Percentiles rank a stretch among this genome's conserved stretches.
Evolutionary conservation across 2,797 vertebrate species (phyloP).

Genomic region (Urophycis tenuis): DNA sequence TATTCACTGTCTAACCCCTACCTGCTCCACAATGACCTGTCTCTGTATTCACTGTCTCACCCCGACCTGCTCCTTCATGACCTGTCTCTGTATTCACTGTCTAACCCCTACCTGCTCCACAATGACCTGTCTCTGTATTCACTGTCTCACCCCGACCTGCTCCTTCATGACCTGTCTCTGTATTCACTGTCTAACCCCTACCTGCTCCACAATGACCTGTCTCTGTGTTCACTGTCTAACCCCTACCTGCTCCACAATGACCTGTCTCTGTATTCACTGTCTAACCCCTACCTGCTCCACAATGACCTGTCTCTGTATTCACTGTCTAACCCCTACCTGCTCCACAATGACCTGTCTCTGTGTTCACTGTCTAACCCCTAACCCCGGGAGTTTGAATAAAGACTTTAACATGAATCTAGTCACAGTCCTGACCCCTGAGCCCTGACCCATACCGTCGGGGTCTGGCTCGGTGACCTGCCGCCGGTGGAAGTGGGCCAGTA

Average conservation of each 20-base stretch:
- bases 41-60: too few relatives aligned
- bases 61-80: too few relatives aligned
- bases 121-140: too few relatives aligned
- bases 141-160: too few relatives aligned
- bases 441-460: conserved; percentile 70
- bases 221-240: not conserved
- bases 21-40: too few relatives aligned
- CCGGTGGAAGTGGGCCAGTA: conserved; percentile 85
- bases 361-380: too few relatives aligned
- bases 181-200: not conserved
- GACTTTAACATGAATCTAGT: not conserved
- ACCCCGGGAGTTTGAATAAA: too few relatives aligned
- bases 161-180: too few relatives aligned
- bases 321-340: conserved; percentile 1
- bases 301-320: not conserved
- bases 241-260: not conserved
- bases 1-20: too few relatives aligned
- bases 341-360: not conserved
- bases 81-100: too few relatives aligned
- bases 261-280: conserved; percentile 2
- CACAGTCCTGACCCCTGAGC: not conserved
- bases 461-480: conserved; percentile 74
- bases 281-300: conserved; percentile 1
- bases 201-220: not conserved
- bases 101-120: too few relatives aligned